These are phyloP conservation scores for Rotaria socialis DNA, from an alignment of 2,888 invertebrate genomes.

Conservation along the genomic window DNA sequence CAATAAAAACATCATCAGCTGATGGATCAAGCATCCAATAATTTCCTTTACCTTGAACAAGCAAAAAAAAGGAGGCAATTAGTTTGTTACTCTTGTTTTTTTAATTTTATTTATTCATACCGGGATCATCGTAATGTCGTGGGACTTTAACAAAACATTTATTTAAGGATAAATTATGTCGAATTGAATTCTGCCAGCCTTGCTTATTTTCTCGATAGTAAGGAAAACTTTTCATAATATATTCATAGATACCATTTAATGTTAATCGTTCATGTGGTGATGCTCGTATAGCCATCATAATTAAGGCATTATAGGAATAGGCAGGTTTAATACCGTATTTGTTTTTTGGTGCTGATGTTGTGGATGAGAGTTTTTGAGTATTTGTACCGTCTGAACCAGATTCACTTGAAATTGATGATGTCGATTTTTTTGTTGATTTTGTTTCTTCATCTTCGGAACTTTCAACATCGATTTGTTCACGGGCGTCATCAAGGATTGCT, in stretches of 20 bases:
- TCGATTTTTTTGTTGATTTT: not conserved
- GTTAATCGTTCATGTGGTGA: conserved; percentile 88
- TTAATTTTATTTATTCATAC: conserved; percentile 57
- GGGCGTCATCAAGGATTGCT: not conserved
- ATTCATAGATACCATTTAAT: conserved; percentile 92
- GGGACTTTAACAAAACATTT: conserved; percentile 86
- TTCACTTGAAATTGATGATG: not conserved
- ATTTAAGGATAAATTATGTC: conserved; percentile 91
- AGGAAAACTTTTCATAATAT: conserved; percentile 95
- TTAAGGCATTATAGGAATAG: conserved; percentile 94
- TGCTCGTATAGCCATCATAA: conserved; percentile 97
- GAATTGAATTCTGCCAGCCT: conserved; percentile 98
- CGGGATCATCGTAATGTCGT: conserved; percentile 94
- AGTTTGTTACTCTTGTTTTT: not conserved
- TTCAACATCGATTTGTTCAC: not conserved
- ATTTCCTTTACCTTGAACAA: conserved; percentile 72
- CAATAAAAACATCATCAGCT: conserved; percentile 94
- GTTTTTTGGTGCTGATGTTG: conserved; percentile 32
- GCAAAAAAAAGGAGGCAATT: not conserved
- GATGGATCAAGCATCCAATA: conserved; percentile 99
- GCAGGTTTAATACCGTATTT: conserved; percentile 75
- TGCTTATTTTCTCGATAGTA: conserved; percentile 96
- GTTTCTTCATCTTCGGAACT: not conserved
- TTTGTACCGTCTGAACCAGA: not conserved
- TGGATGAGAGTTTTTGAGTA: not conserved